These are phyloP conservation scores for Diphyllodes magnificus DNA, from an alignment of 2,113 vertebrate species.

Conservation along the genomic window DNA sequence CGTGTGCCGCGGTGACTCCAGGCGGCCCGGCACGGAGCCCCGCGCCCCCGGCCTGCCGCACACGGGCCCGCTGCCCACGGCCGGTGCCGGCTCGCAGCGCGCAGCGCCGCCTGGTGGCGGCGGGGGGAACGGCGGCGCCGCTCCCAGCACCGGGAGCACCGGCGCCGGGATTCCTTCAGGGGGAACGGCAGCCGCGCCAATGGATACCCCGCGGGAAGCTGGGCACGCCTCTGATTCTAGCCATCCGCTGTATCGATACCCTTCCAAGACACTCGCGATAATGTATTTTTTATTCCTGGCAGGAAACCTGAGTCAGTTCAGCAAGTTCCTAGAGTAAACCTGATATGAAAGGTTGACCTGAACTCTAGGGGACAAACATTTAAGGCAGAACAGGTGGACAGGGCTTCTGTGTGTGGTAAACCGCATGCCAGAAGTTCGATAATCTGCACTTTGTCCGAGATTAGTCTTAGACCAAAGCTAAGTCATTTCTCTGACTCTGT, in stretches of 20 bases:
- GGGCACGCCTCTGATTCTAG: background rate
- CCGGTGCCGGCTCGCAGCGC: background rate
- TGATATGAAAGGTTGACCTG: background rate
- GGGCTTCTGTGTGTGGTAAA: background rate
- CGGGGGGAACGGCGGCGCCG: background rate
- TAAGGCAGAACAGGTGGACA: background rate
- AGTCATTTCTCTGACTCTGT: background rate
- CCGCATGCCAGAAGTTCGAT: background rate
- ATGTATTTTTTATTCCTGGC: background rate
- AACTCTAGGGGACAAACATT: background rate
- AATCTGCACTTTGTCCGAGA: background rate
- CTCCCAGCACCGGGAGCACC: background rate
- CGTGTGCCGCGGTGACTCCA: no score
- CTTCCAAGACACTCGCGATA: background rate
- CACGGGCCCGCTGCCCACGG: no score
- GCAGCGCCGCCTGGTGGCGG: conserved; percentile 67
- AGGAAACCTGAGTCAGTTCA: background rate
- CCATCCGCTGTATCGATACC: background rate
- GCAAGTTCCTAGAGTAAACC: background rate
- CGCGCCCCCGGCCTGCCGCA: no score
- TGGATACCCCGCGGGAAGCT: background rate
- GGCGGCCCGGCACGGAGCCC: no score
- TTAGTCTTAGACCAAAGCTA: background rate
- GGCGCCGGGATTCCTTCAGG: no score
- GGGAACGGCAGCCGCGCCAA: background rate